Conservation (phyloP, 2,888 invertebrate species). For the Neocrepidodera transversa region DNA sequence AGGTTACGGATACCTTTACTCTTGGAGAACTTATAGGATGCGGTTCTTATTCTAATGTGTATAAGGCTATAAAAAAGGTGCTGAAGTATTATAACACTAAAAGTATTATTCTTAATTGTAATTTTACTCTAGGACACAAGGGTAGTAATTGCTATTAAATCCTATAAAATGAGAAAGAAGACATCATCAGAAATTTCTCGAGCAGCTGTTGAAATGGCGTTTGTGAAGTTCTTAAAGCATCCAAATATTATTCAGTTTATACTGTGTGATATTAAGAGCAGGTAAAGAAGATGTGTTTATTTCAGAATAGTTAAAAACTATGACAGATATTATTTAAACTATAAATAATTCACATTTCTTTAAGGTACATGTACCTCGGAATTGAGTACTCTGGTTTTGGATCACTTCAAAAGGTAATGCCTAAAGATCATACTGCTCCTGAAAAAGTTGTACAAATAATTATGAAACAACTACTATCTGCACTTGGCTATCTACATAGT, state of each 20-base stretch:
- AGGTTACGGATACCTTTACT: slow-evolving; percentile 13
- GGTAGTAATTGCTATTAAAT: slow-evolving; percentile 25
- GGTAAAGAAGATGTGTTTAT: no score
- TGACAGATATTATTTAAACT: no score
- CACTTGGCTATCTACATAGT: slow-evolving; percentile 34
- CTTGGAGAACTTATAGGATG: slow-evolving; percentile 25
- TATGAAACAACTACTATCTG: slow-evolving; percentile 37
- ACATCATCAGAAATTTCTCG: slow-evolving; percentile 2
- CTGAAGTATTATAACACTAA: not conserved
- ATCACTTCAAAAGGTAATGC: slow-evolving; percentile 22
- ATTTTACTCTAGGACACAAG: slow-evolving; percentile 20
- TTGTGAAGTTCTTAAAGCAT: slow-evolving; percentile 34
- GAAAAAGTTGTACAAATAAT: slow-evolving; percentile 29
- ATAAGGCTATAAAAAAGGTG: slow-evolving; percentile 23
- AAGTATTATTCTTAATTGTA: not conserved
- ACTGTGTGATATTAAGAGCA: slow-evolving; percentile 28
- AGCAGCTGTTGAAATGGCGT: slow-evolving; percentile 39
- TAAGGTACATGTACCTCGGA: slow-evolving; percentile 38
- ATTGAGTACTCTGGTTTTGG: slow-evolving; percentile 37
- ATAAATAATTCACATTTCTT: slow-evolving; percentile 25
- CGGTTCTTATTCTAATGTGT: slow-evolving; percentile 32
- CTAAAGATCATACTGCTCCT: slow-evolving; percentile 1
- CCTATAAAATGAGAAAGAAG: slow-evolving; percentile 22
- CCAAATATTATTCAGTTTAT: slow-evolving; percentile 33
- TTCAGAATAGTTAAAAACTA: not conserved